phyloP scores from a whole-genome alignment of 2,113 vertebrate genomes.

The Cynoglossus semilaevis region DNA sequence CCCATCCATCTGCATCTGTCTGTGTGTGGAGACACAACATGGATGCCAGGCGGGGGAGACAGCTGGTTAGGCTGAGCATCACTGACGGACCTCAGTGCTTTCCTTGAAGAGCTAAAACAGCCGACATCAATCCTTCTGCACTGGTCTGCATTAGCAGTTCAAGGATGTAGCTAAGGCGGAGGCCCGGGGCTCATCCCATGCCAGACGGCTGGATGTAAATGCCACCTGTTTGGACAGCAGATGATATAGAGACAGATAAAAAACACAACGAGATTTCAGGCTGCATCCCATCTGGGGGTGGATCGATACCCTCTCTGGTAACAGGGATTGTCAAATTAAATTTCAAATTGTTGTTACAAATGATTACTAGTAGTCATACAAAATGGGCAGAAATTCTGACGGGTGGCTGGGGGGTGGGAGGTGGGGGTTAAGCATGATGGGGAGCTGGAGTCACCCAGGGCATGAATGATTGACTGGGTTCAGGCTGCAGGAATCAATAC shows the following conservation, averaged over 20 bases:
- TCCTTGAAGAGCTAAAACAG: conserved; percentile 42
- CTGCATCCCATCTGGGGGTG: conserved; percentile 33
- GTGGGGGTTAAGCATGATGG: conserved; percentile 56
- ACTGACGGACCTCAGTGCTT: conserved; percentile 45
- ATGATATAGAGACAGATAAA: conserved; percentile 65
- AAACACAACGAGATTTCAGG: conserved; percentile 57
- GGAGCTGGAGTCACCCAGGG: conserved; percentile 55
- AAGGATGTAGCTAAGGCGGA: conserved; percentile 32
- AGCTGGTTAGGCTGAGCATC: conserved; percentile 50
- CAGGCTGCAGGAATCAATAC: conserved; percentile 65
- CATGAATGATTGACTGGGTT: conserved; percentile 66
- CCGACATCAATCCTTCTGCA: conserved; percentile 61
- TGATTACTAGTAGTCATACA: conserved; percentile 70
- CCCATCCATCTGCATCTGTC: conserved; percentile 32
- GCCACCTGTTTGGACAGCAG: conserved; percentile 57
- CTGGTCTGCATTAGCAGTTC: conserved; percentile 58
- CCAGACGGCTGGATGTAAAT: conserved; percentile 59
- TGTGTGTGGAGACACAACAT: conserved; percentile 43
- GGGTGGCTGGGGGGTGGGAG: conserved; percentile 43
- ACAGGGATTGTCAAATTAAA: conserved; percentile 73
- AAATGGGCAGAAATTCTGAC: conserved; percentile 65
- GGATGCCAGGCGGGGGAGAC: conserved; percentile 47
- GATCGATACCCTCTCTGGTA: conserved; percentile 74
- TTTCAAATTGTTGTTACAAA: conserved; percentile 76
- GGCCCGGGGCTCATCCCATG: conserved; percentile 31